phyloP scores from a whole-genome alignment of 2,888 invertebrate genomes.

The Frankliniella intonsa region DNA sequence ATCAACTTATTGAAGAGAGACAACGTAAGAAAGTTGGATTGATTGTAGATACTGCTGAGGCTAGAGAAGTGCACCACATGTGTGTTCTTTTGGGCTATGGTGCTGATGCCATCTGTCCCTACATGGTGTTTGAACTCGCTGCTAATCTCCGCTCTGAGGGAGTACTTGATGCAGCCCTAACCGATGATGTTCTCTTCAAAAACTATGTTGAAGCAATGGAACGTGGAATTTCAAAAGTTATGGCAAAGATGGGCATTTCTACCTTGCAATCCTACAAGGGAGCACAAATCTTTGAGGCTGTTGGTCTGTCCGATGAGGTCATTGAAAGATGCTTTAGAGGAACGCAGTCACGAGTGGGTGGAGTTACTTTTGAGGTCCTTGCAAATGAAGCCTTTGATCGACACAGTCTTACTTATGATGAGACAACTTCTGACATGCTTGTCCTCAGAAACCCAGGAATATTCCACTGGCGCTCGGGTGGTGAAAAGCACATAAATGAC shows the following conservation, averaged over 20 bases:
- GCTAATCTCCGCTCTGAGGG: constrained; percentile 79
- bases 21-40: constrained; percentile 95
- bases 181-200: constrained; percentile 75
- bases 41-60: constrained; percentile 93
- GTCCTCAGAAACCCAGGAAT: constrained; percentile 83
- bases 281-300: constrained; percentile 98
- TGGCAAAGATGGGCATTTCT: constrained; percentile 99
- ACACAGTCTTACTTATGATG: constrained; percentile 70
- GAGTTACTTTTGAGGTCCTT: constrained; percentile 83
- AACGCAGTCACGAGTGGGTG: constrained; percentile 71
- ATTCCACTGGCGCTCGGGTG: constrained; percentile 95
- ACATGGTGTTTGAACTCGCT: constrained; percentile 91
- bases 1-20: constrained; percentile 88
- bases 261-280: constrained; percentile 98
- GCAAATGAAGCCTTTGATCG: constrained; percentile 81
- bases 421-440: constrained; percentile 62
- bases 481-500: constrained; percentile 97
- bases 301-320: constrained; percentile 88
- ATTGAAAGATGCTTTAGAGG: constrained; percentile 90
- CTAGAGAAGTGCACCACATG: constrained; percentile 85
- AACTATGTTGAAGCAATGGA: constrained; percentile 89
- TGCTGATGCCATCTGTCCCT: constrained; percentile 96
- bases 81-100: constrained; percentile 94
- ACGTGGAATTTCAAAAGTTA: constrained; percentile 85
- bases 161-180: constrained; percentile 68